Percentiles rank a stretch among this genome's conserved stretches.
Evolutionary conservation across 2,113 vertebrate species (phyloP).

Genomic region (Bungarus multicinctus): DNA sequence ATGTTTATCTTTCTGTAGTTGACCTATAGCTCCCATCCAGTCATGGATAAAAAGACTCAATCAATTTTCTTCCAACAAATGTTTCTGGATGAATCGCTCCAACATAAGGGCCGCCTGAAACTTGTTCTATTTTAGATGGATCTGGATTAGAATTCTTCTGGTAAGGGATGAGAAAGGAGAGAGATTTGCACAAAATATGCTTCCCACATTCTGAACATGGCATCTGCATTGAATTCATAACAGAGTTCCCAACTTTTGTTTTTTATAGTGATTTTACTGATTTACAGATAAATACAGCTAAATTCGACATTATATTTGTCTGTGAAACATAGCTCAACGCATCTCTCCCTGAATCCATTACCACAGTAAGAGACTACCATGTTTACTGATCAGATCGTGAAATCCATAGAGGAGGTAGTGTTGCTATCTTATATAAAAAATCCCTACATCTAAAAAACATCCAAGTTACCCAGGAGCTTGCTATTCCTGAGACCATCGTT

Average conservation of each 20-base stretch:
- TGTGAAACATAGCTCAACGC: no score
- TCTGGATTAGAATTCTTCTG: background rate
- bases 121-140: background rate
- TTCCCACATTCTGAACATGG: background rate
- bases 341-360: no score
- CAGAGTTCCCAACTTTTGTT: background rate
- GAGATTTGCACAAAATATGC: background rate
- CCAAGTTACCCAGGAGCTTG: no score
- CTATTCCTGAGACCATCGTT: no score
- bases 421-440: no score
- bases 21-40: background rate
- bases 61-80: background rate
- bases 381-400: no score
- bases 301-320: no score
- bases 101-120: background rate
- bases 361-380: no score
- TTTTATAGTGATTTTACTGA: background rate
- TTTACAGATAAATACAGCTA: no score
- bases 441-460: no score
- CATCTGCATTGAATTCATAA: background rate
- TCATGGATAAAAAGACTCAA: background rate
- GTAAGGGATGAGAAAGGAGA: background rate
- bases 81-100: background rate
- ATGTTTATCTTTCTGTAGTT: background rate
- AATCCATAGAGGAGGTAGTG: no score